These are phyloP conservation scores for Nothocercus nigrocapillus DNA, from an alignment of 2,113 vertebrate species.

Conservation along the genomic window DNA sequence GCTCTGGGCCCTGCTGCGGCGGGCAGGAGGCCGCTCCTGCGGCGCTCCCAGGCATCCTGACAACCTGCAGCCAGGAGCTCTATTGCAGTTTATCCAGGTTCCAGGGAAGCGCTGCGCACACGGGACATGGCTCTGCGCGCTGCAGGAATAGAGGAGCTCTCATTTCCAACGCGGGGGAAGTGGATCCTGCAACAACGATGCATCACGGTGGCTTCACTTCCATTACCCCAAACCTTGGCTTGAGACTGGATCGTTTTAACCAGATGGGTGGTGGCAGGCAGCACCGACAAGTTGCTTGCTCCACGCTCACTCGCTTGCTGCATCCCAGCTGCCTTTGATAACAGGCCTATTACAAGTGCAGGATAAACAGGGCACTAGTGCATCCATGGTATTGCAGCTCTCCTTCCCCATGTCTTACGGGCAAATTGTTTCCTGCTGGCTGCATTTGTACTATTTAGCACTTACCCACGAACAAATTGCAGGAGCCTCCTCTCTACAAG, in stretches of 20 bases:
- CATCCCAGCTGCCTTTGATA: not conserved
- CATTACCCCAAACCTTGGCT: slow-evolving; percentile 28
- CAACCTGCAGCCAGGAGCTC: not conserved
- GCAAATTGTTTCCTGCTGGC: slow-evolving; percentile 9
- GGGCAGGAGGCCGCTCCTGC: not conserved
- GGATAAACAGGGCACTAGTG: not conserved
- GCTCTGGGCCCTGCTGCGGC: not conserved
- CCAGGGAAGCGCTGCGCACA: not conserved
- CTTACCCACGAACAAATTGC: not conserved
- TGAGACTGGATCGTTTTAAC: not conserved
- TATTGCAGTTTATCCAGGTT: not conserved
- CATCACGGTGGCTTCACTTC: not conserved
- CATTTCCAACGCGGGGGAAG: not conserved
- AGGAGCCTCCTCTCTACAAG: not conserved
- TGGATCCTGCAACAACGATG: slow-evolving; percentile 13
- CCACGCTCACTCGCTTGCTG: not conserved
- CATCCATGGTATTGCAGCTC: not conserved
- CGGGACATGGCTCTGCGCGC: not conserved
- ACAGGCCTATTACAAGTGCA: not conserved
- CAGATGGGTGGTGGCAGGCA: not conserved
- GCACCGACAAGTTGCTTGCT: not conserved
- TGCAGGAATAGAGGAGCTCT: not conserved
- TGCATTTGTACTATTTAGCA: not conserved
- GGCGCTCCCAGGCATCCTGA: not conserved
- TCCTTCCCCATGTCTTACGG: not conserved